Percentiles rank a stretch among this genome's conserved stretches.
phyloP scores from a whole-genome alignment of 2,888 invertebrate species.

The Pachliopta kotzebuea region DNA sequence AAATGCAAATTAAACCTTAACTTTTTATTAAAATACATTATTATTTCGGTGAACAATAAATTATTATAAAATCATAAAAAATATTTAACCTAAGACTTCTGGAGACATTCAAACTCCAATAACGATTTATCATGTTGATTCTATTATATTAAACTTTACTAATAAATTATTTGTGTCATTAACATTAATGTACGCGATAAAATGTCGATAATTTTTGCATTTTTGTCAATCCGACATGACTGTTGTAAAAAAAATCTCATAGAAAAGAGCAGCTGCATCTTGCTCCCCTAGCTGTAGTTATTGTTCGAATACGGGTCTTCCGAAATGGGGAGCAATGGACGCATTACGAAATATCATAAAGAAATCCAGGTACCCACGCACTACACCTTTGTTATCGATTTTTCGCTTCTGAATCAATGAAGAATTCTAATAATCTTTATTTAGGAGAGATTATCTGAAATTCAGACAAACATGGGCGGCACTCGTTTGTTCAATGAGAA shows the following conservation, averaged over 20 bases:
- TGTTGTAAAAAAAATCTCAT: slow-evolving; percentile 48
- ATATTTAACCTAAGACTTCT: neutral
- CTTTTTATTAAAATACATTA: slow-evolving; percentile 5
- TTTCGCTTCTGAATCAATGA: slow-evolving; percentile 24
- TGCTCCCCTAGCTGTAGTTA: slow-evolving; percentile 68
- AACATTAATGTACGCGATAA: slow-evolving; percentile 5
- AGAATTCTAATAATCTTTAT: slow-evolving; percentile 5
- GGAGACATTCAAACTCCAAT: neutral
- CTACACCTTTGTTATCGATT: slow-evolving; percentile 39
- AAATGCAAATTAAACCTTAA: slow-evolving; percentile 27
- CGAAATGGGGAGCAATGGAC: slow-evolving; percentile 69
- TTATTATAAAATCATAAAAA: neutral
- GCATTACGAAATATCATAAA: slow-evolving; percentile 57
- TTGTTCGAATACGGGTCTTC: slow-evolving; percentile 74
- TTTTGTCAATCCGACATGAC: slow-evolving; percentile 49
- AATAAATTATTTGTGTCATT: neutral
- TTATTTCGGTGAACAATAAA: neutral
- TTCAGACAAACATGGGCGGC: neutral
- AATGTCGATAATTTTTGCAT: slow-evolving; percentile 46
- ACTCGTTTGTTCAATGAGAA: neutral
- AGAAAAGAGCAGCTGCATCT: slow-evolving; percentile 76
- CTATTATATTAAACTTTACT: neutral
- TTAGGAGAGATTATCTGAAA: neutral
- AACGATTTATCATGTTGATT: neutral
- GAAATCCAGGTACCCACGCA: slow-evolving; percentile 69